phyloP scores from a whole-genome alignment of 2,113 vertebrate genomes.

The Ictalurus punctatus region DNA sequence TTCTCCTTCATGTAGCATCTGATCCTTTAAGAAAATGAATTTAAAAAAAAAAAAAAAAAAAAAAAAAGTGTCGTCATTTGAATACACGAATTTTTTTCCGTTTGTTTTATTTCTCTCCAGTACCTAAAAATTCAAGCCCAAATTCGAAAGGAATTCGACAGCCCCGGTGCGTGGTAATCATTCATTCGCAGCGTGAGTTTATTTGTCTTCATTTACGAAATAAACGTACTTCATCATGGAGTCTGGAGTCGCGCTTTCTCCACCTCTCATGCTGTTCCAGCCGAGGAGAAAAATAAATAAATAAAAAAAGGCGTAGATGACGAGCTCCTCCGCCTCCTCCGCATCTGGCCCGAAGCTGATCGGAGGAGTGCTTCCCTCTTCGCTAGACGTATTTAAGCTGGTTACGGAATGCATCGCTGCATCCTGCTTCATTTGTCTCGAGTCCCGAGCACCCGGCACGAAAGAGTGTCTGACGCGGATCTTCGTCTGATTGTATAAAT shows the following conservation, averaged over 20 bases:
- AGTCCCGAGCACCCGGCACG: background rate
- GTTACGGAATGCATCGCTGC: background rate
- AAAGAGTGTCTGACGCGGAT: slow-evolving; percentile 24
- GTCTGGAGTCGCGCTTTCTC: background rate
- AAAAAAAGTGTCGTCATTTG: background rate
- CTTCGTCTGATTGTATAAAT: slow-evolving; percentile 26
- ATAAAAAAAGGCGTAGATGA: background rate
- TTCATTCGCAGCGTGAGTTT: background rate
- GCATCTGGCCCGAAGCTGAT: slow-evolving; percentile 14
- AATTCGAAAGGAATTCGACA: background rate
- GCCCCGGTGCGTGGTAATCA: background rate
- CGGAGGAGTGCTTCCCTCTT: slow-evolving; percentile 12
- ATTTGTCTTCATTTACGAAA: slow-evolving; percentile 42
- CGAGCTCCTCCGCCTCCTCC: slow-evolving; percentile 24
- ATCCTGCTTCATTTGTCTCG: background rate
- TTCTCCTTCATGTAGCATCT: too few species aligned
- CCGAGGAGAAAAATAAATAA: background rate
- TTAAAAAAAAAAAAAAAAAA: too few species aligned
- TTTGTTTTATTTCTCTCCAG: background rate
- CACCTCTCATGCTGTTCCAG: slow-evolving; percentile 31
- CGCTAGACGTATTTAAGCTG: slow-evolving; percentile 2
- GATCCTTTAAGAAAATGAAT: background rate
- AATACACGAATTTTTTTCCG: background rate
- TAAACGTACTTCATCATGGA: slow-evolving; percentile 11
- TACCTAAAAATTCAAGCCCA: background rate